Conservation (phyloP, 2,113 vertebrate genomes). For the Entomyzon cyanotis region DNA sequence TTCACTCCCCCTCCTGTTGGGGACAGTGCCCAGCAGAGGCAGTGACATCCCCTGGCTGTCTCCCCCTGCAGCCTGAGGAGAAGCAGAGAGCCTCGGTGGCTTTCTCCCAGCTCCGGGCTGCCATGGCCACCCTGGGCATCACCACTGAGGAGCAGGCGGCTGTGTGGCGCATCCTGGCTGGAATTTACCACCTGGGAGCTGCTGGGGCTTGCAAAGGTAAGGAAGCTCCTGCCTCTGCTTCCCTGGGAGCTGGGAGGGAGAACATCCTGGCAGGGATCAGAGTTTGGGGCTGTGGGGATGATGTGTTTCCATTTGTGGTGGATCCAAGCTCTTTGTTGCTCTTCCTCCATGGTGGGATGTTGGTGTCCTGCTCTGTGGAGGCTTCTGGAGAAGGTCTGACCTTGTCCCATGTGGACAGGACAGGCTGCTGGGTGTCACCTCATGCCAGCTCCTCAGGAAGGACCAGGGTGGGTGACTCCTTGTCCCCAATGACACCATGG, state of each 20-base stretch:
- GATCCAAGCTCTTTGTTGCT: neutral
- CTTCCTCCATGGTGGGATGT: fast-evolving
- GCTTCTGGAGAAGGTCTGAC: neutral
- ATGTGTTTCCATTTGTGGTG: fast-evolving
- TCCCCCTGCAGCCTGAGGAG: constrained; percentile 83
- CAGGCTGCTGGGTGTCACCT: neutral
- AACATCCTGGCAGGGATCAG: fast-evolving
- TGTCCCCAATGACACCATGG: fast-evolving
- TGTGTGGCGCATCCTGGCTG: constrained; percentile 88
- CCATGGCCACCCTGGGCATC: constrained; percentile 88
- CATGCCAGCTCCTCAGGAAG: neutral
- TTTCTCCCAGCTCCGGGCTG: constrained; percentile 83
- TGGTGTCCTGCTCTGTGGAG: fast-evolving
- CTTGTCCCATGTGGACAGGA: fast-evolving
- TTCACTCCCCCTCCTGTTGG: fast-evolving
- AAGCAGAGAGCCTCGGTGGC: constrained; percentile 83
- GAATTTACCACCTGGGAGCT: constrained; percentile 90
- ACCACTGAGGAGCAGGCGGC: constrained; percentile 79
- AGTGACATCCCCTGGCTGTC: neutral
- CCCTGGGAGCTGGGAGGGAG: neutral
- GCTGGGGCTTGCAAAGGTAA: constrained; percentile 93
- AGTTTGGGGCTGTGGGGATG: fast-evolving
- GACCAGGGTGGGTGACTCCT: fast-evolving
- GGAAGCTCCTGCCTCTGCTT: neutral
- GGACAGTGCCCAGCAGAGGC: fast-evolving